Base-by-base conservation (phyloP, 2,113 vertebrate species). In the Rhea pennata region DNA sequence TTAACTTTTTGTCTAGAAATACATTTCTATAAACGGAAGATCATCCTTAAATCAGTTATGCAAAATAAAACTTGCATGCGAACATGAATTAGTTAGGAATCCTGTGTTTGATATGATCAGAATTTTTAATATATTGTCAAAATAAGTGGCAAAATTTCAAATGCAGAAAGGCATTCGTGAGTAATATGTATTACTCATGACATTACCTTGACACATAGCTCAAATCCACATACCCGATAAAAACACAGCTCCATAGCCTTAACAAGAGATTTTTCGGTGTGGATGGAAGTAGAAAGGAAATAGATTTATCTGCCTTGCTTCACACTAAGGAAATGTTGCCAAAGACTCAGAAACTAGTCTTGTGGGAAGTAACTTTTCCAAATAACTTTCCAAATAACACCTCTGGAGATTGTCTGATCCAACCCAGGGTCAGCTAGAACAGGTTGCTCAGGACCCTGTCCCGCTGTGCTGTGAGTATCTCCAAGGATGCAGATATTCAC, bases 101-200 rank as follows among this genome's bases (percentile, higher is more conserved):
- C 82, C n/a, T 66, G 23, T 3, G 50, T 64, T 61, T 79, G 24
- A 78, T 19, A 23, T 5, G 21, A 59, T 23, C 10, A 51, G 61
- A 61, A 19, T 46, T 62, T 87, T 86, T 79, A 7, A 36, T 12
- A 48, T 22, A 64, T 62, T 87, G 9, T 62, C 64, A 50, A 12
- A 12, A 56, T 12, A 56, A 74, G 12, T 16, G 53, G 13, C 6
- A 39, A 5, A 15, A 31, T 31, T 85, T 76, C 51, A 87, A 89
- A 88, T 19, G 56, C 40, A 82, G 62, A 65, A 31, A 51, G 65
- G 16, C 6, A 40, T 85, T 93, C 90, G 36, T 36, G 23, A 88
- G 21, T 51, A 26, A 61, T 44, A 24, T 15, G 23, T 27, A 13
- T 6, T 73, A 15, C 56, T 61, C 0, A 0, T 16, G n/a, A 69